Percentiles rank a stretch among this genome's conserved stretches.
These are phyloP conservation scores for Scaeva pyrastri DNA, from an alignment of 2,888 invertebrate species.

Conservation along the genomic window DNA sequence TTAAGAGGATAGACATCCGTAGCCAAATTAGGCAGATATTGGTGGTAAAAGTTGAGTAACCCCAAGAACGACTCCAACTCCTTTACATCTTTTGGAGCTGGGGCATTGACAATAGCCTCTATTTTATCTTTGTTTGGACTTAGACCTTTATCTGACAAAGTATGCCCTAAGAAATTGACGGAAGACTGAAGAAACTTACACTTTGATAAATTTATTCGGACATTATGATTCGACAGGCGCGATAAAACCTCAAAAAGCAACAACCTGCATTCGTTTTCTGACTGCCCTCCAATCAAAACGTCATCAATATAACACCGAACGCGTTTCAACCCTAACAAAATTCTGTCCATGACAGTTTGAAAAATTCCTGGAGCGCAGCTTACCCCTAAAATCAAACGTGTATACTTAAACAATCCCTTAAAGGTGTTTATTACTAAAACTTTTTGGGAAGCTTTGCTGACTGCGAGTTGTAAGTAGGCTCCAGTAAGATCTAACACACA, in stretches of 20 bases:
- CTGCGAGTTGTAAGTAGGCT: slow-evolving; percentile 7
- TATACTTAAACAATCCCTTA: slow-evolving; percentile 24
- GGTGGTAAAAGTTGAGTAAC: not conserved
- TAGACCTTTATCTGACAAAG: not conserved
- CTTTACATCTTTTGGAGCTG: slow-evolving; percentile 9
- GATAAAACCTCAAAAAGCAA: not conserved
- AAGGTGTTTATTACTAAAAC: slow-evolving; percentile 32
- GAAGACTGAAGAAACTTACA: not conserved
- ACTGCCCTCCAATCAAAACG: not conserved
- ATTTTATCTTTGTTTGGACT: slow-evolving; percentile 24
- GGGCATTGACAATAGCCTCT: slow-evolving; percentile 4
- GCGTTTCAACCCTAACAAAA: slow-evolving; percentile 20
- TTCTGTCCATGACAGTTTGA: slow-evolving; percentile 41
- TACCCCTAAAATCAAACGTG: not conserved
- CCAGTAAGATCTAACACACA: slow-evolving; percentile 19
- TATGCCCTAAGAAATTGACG: slow-evolving; percentile 12
- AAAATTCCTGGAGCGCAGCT: slow-evolving; percentile 29
- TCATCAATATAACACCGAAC: slow-evolving; percentile 16
- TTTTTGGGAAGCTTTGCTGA: not conserved
- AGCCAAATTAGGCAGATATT: slow-evolving; percentile 13
- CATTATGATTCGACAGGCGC: too few relatives aligned
- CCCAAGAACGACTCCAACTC: not conserved
- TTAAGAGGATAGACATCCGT: slow-evolving; percentile 3
- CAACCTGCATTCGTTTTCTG: not conserved
- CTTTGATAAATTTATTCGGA: too few relatives aligned